A percentile compares a stretch with the other conserved stretches of the same genome.
Evolutionary conservation across 2,888 invertebrate genomes (phyloP).

Genomic region (Cantharis nigra): DNA sequence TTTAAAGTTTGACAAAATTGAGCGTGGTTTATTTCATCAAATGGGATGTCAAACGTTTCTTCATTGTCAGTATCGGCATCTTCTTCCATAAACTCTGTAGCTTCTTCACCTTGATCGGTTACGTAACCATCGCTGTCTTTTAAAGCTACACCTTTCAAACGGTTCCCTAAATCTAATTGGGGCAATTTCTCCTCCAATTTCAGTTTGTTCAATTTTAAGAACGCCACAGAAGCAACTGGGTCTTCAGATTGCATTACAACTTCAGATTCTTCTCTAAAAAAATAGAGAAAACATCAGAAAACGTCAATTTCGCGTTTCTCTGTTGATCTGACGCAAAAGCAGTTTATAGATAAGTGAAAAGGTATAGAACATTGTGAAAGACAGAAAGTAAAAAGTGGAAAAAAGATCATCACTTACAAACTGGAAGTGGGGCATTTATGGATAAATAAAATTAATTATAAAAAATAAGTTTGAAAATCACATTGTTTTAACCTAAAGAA

Average conservation of each 20-base stretch:
- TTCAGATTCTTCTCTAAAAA: conserved; percentile 80
- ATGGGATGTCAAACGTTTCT: not conserved
- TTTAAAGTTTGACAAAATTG: conserved; percentile 10
- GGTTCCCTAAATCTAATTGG: conserved; percentile 45
- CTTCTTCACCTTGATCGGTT: conserved; percentile 52
- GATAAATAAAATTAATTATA: too few species aligned
- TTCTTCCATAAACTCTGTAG: conserved; percentile 40
- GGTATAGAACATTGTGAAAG: too few species aligned
- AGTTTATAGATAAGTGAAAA: too few species aligned
- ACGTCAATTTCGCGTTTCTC: too few species aligned
- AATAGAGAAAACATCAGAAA: not conserved
- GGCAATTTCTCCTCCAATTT: conserved; percentile 73
- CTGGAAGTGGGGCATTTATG: too few species aligned
- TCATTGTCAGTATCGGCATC: conserved; percentile 10
- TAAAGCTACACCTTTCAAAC: conserved; percentile 50
- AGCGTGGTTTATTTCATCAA: not conserved
- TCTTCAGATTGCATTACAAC: conserved; percentile 88
- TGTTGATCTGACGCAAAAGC: too few species aligned
- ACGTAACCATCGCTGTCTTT: conserved; percentile 53
- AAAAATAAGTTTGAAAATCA: too few species aligned
- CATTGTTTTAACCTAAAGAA: not conserved
- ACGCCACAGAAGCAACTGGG: conserved; percentile 93
- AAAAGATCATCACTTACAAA: too few species aligned
- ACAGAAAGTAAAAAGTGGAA: too few species aligned
- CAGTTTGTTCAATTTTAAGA: conserved; percentile 84